Evolutionary conservation across 2,797 vertebrate species (phyloP).

Genomic region (Hirundo rustica): DNA sequence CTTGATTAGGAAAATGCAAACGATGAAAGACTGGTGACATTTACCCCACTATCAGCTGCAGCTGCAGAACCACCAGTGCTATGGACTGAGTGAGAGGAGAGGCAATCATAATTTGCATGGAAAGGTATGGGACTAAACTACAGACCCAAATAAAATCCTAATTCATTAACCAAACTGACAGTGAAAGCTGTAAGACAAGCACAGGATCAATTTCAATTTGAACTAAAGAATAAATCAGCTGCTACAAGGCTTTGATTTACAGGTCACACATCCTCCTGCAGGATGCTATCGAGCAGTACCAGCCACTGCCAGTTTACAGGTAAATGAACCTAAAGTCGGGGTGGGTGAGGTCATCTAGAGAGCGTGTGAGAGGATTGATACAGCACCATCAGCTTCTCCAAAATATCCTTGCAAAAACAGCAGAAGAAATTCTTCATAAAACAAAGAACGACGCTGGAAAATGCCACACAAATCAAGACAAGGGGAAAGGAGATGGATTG

Average conservation of each 20-base stretch:
- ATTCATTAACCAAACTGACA: background rate
- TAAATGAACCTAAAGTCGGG: background rate
- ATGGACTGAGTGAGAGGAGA: background rate
- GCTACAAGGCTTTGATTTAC: background rate
- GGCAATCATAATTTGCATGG: background rate
- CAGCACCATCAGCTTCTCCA: background rate
- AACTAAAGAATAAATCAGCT: background rate
- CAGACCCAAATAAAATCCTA: background rate
- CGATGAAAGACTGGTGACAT: background rate
- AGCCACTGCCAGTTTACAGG: background rate
- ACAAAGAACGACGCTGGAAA: background rate
- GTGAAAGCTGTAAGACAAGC: conserved; percentile 7
- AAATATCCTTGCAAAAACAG: background rate
- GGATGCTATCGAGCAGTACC: background rate
- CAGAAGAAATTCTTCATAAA: background rate
- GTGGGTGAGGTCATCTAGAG: background rate
- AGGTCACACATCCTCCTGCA: background rate
- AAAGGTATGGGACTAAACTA: background rate
- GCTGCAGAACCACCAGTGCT: background rate
- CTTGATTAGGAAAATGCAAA: background rate
- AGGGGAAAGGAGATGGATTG: background rate
- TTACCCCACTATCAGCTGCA: background rate
- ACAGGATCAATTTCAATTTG: conserved; percentile 32
- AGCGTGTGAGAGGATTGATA: background rate
- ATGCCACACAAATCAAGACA: background rate